Percentiles rank a stretch among this genome's conserved stretches.
Conservation (phyloP, 2,113 vertebrate genomes). For the Pardalotus punctatus region DNA sequence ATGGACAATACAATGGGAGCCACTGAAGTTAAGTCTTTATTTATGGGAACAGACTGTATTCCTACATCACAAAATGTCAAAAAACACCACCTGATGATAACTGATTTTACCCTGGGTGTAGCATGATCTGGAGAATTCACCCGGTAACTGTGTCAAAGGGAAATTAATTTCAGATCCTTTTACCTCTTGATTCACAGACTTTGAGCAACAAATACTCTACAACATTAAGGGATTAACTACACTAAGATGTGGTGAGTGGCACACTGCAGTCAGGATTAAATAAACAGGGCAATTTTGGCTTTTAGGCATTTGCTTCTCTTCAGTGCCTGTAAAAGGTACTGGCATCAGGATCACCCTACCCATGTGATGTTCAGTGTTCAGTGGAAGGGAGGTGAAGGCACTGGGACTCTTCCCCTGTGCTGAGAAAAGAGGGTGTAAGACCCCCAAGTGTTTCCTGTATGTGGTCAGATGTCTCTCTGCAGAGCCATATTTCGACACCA, state of each 20-base stretch:
- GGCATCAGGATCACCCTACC: background rate
- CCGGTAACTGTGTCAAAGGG: background rate
- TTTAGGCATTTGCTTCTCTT: background rate
- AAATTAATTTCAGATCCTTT: background rate
- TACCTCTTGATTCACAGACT: background rate
- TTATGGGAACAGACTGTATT: background rate
- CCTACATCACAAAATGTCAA: background rate
- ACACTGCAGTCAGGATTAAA: background rate
- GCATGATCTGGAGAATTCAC: background rate
- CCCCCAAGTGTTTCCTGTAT: background rate
- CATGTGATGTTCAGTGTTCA: background rate
- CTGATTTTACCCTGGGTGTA: background rate
- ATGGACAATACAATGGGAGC: background rate
- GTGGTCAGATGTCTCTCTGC: background rate
- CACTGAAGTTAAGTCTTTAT: background rate
- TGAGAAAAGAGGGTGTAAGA: background rate
- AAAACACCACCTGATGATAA: background rate
- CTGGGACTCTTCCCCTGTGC: background rate
- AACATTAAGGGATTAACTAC: background rate
- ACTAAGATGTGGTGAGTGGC: background rate
- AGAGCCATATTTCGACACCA: background rate
- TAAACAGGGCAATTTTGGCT: background rate
- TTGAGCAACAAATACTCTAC: background rate
- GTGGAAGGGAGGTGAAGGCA: background rate
- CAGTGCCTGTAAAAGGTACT: background rate